Evolutionary conservation across 2,888 invertebrate genomes (phyloP).

Genomic region (Sylvicola cinctus): DNA sequence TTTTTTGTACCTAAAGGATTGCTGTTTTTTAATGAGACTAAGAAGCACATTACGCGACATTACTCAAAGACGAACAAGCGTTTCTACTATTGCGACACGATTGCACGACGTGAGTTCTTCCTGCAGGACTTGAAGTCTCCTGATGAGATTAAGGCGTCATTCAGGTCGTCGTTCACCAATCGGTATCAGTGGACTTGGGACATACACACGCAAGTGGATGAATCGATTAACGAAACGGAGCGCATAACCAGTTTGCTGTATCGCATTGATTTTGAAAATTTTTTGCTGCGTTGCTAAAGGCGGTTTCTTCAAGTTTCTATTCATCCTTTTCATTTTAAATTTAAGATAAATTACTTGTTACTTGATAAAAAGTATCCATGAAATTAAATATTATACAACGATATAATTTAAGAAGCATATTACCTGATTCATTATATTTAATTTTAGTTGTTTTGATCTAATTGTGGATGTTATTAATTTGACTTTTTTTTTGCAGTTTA

Average conservation of each 20-base stretch:
- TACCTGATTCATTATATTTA: no score
- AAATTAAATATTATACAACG: no score
- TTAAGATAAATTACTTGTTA: no score
- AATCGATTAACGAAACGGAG: conserved; percentile 10
- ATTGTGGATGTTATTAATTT: no score
- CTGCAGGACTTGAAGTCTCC: conserved; percentile 11
- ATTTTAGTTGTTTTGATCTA: no score
- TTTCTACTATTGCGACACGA: conserved; percentile 17
- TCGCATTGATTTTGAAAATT: conserved; percentile 10
- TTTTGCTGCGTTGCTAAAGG: neutral
- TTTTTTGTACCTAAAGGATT: conserved; percentile 25
- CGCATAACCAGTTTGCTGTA: conserved; percentile 7
- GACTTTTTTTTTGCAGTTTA: no score
- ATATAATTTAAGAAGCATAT: no score
- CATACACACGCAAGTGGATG: conserved; percentile 18
- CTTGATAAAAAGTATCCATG: no score
- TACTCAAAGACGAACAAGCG: conserved; percentile 15
- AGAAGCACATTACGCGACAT: conserved; percentile 13
- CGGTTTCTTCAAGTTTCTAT: no score
- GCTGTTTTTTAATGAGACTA: conserved; percentile 19
- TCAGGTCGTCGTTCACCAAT: conserved; percentile 16
- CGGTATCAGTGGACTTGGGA: conserved; percentile 24
- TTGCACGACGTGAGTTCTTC: conserved; percentile 12
- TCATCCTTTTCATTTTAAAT: no score
- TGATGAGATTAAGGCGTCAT: conserved; percentile 16